phyloP scores from a whole-genome alignment of 1,140 invertebrate species.

The Drosophila orosa region DNA sequence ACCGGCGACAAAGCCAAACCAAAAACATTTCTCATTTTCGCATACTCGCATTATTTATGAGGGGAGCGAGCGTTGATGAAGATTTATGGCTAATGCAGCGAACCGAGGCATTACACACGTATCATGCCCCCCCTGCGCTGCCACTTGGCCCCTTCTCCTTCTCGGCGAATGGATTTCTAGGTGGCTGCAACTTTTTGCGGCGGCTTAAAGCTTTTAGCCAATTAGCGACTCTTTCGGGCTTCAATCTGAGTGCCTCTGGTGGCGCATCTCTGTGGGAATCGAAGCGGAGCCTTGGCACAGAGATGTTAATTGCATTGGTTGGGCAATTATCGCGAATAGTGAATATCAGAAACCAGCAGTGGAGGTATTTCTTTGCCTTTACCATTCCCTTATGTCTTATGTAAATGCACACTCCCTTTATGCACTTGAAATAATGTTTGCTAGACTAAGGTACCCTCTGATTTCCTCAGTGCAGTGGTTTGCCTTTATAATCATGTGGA shows the following conservation, averaged over 20 bases:
- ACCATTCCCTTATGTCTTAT: not conserved
- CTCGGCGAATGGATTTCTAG: constrained; percentile 20
- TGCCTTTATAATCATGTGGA: constrained; percentile 25
- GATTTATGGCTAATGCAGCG: constrained; percentile 72
- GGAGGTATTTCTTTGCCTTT: not conserved
- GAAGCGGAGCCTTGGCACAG: constrained; percentile 19
- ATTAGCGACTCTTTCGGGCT: constrained; percentile 32
- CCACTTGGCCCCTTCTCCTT: not conserved
- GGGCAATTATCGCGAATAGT: constrained; percentile 6
- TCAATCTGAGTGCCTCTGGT: constrained; percentile 2
- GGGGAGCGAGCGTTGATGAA: constrained; percentile 54
- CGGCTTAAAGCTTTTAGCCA: constrained; percentile 32
- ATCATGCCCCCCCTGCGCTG: not conserved
- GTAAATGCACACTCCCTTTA: not conserved
- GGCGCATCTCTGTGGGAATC: constrained; percentile 23
- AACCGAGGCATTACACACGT: constrained; percentile 55
- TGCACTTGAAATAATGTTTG: constrained; percentile 1
- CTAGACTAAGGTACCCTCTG: not conserved
- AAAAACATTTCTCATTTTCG: constrained; percentile 40
- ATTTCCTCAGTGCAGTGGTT: not conserved
- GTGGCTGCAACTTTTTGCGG: constrained; percentile 23
- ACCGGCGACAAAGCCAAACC: constrained; percentile 33
- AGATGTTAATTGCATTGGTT: constrained; percentile 6
- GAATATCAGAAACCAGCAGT: not conserved
- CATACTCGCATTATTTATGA: constrained; percentile 62